These are phyloP conservation scores for Drosophila mimetica DNA, from an alignment of 2,888 invertebrate species.

Conservation along the genomic window DNA sequence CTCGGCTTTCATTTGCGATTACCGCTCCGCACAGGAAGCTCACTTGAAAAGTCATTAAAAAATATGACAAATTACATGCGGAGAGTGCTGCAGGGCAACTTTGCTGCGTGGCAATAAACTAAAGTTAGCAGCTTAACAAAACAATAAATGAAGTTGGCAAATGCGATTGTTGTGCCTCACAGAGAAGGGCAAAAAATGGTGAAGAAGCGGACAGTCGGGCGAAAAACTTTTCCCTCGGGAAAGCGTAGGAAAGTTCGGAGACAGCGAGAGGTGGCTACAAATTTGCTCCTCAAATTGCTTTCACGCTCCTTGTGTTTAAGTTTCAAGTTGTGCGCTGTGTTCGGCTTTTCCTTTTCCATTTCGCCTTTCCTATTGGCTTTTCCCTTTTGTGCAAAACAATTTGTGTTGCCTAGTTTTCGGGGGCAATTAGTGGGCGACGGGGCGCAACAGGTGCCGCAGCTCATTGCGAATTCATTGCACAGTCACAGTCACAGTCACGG, in stretches of 20 bases:
- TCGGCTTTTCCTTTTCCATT: constrained; percentile 5
- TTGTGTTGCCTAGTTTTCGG: constrained; percentile 57
- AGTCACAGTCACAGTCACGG: constrained; percentile 37
- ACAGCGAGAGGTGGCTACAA: constrained; percentile 37
- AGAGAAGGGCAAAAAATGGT: constrained; percentile 41
- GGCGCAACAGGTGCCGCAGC: constrained; percentile 61
- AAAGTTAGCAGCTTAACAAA: constrained; percentile 80
- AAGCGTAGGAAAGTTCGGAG: constrained; percentile 58
- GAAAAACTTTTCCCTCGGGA: constrained; percentile 36
- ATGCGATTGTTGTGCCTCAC: constrained; percentile 72
- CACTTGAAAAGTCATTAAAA: constrained; percentile 76
- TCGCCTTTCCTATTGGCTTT: constrained; percentile 55
- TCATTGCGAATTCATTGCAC: constrained; percentile 70
- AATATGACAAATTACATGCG: constrained; percentile 77
- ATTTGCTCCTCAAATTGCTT: constrained; percentile 44
- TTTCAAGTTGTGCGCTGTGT: constrained; percentile 58
- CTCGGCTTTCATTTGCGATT: constrained; percentile 49
- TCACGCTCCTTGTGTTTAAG: constrained; percentile 61
- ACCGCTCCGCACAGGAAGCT: constrained; percentile 53
- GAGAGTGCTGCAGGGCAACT: constrained; percentile 26
- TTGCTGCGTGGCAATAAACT: constrained; percentile 68
- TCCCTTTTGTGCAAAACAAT: constrained; percentile 47
- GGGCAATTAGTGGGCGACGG: constrained; percentile 59
- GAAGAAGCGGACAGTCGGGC: constrained; percentile 5
- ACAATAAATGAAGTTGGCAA: constrained; percentile 79